Conservation (phyloP, 23 tunicate genomes). For the Oikopleura albicans region DNA sequence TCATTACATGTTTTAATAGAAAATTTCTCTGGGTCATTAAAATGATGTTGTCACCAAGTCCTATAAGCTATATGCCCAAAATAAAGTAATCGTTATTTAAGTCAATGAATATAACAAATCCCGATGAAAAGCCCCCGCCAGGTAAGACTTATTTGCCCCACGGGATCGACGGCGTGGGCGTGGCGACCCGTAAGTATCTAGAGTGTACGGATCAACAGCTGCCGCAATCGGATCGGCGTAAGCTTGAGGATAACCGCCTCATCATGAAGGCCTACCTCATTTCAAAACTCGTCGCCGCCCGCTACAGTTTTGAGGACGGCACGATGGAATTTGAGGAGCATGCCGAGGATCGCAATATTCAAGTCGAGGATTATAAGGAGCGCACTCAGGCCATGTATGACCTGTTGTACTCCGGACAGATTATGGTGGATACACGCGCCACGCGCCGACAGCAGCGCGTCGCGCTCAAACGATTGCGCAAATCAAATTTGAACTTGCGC, state of each 20-base stretch:
- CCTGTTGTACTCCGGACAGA: not conserved
- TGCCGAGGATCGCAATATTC: not conserved
- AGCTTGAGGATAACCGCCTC: constrained; percentile 7
- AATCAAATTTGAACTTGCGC: not conserved
- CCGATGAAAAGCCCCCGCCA: not conserved
- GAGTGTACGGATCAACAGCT: not conserved
- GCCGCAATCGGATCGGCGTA: not conserved
- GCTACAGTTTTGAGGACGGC: constrained; percentile 2
- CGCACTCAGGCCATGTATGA: not conserved
- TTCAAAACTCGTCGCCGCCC: constrained; percentile 16
- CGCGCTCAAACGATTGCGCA: not conserved
- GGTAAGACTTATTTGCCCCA: not conserved
- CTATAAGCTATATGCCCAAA: no score
- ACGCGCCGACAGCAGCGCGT: not conserved
- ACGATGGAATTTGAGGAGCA: not conserved
- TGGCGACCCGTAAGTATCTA: not conserved
- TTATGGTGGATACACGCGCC: not conserved
- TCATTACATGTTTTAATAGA: no score
- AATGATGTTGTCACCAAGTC: no score
- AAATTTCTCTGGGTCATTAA: no score
- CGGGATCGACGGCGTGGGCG: not conserved
- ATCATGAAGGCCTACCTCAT: constrained; percentile 10
- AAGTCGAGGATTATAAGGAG: not conserved
- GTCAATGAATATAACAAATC: not conserved
- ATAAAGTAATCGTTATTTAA: no score